Base-by-base conservation (phyloP, 2,113 vertebrate species). In the Noctilio leporinus region DNA sequence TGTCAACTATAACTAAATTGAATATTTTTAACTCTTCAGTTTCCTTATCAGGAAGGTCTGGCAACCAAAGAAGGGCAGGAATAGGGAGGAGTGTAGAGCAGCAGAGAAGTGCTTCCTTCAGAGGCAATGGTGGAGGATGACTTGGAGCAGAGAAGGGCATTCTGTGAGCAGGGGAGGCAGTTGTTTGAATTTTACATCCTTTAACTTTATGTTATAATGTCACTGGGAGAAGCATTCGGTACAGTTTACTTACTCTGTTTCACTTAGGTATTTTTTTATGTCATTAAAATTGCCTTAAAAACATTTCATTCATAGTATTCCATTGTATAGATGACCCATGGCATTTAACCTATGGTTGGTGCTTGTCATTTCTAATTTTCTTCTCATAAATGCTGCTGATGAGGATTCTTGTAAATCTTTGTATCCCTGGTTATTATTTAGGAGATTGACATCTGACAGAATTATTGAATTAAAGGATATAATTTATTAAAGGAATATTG, bases 211-310 rank as follows among this genome's bases (percentile, higher is more conserved):
- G 28, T 76, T 70, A 45, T 92, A 49, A 45, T 91, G 28, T 85
- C 55, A 90, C 24, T 92, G 55, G 17, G 49, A 85, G 47, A 88
- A 85, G 22, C 40, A 24, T 65, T 96, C 12, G 40, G 51, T 89
- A 26, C 40, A 87, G 45, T 51, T 64, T 72, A 40, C n/a, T 78
- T 91, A 86, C 3, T 45, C 15, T 55, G 40, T 87, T 83, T 88
- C 55, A 53, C 28, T 86, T 91, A 91, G 20, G 75, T 81, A 57
- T 81, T 73, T 80, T 80, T 40, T 49, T 20, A 17, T 77, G 19
- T 86, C 38, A 91, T 81, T 77, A 91, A 94, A 85, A 88, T 65
- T 84, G 47, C 7, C 7, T 97, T 87, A 53, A 82, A 76, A 91
- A 59, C 35, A 73, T 76, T 70, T 30, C 51, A 69, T 77, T 95